phyloP scores from a whole-genome alignment of 2,113 vertebrate species.

The Tonatia bakeri region DNA sequence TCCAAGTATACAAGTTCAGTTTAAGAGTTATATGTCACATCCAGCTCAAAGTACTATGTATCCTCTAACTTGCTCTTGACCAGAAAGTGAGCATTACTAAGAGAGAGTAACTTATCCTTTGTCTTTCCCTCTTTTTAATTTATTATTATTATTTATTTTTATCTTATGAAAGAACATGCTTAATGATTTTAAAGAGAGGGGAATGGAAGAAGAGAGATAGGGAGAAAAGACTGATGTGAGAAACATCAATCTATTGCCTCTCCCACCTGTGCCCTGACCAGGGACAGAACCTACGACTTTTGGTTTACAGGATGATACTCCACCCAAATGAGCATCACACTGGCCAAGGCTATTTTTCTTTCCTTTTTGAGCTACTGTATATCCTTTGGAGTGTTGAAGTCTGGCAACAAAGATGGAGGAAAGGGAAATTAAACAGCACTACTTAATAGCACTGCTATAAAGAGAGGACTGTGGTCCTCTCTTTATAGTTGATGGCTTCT shows the following conservation, averaged over 20 bases:
- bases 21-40: background rate
- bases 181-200: too few species aligned
- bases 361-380: background rate
- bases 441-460: background rate
- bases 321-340: too few species aligned
- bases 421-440: background rate
- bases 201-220: too few species aligned
- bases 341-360: background rate
- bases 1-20: background rate
- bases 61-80: background rate
- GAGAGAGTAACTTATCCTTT: background rate
- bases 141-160: too few species aligned
- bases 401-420: background rate
- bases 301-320: too few species aligned
- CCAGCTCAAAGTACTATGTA: background rate
- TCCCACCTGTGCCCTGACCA: too few species aligned
- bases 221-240: too few species aligned
- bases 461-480: background rate
- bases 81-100: background rate
- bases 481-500: background rate
- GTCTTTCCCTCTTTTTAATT: background rate
- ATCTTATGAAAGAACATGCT: too few species aligned
- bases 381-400: background rate
- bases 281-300: too few species aligned
- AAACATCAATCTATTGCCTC: too few species aligned